These are phyloP conservation scores for Enteromius radiatus DNA, from an alignment of 2,797 vertebrate genomes.

Conservation along the genomic window DNA sequence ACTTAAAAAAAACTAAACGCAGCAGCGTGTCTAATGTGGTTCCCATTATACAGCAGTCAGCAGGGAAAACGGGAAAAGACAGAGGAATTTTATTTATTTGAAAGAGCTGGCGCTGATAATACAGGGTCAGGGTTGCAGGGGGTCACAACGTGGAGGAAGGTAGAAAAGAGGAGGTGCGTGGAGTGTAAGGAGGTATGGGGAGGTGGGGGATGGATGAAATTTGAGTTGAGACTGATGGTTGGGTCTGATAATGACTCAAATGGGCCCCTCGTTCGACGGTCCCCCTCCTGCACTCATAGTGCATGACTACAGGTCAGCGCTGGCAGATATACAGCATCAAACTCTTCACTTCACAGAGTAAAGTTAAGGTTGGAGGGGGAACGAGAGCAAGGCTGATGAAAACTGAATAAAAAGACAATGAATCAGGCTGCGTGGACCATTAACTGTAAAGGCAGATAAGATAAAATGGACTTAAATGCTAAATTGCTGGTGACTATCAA, in stretches of 20 bases:
- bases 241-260: slow-evolving; percentile 70
- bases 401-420: slow-evolving; percentile 17
- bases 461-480: slow-evolving; percentile 17
- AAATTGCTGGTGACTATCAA: slow-evolving; percentile 31
- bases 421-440: slow-evolving; percentile 32
- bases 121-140: slow-evolving; percentile 41
- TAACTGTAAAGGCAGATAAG: slow-evolving; percentile 35
- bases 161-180: slow-evolving; percentile 24
- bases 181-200: slow-evolving; percentile 46
- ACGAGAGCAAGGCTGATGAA: background rate
- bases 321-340: slow-evolving; percentile 50
- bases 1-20: background rate
- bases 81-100: slow-evolving; percentile 47
- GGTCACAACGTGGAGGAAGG: slow-evolving; percentile 45
- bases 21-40: slow-evolving; percentile 34
- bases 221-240: slow-evolving; percentile 74
- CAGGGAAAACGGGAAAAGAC: background rate
- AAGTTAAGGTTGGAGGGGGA: background rate
- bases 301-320: slow-evolving; percentile 30
- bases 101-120: slow-evolving; percentile 61
- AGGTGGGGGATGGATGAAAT: slow-evolving; percentile 57
- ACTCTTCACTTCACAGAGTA: slow-evolving; percentile 10
- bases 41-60: slow-evolving; percentile 19
- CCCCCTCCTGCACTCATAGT: slow-evolving; percentile 25
- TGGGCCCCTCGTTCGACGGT: slow-evolving; percentile 41